A percentile compares a stretch with the other conserved stretches of the same genome.
Evolutionary conservation across 2,113 vertebrate genomes (phyloP).

Genomic region (Furnarius figulus): DNA sequence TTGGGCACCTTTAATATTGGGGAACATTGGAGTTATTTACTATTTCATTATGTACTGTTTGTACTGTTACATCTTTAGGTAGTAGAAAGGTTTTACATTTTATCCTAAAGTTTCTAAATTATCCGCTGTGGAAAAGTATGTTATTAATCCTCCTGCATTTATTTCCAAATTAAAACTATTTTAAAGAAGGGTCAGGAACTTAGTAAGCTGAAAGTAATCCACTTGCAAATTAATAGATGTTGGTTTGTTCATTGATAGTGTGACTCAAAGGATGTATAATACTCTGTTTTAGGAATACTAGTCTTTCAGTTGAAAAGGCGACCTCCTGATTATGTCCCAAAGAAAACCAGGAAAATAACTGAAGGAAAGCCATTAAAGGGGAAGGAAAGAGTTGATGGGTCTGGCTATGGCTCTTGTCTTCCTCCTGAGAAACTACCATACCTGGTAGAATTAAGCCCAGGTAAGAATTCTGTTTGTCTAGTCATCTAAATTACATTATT

Average conservation of each 20-base stretch:
- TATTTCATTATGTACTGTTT: neutral
- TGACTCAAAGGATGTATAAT: neutral
- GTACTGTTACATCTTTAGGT: neutral
- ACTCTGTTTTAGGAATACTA: constrained; percentile 78
- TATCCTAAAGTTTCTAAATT: neutral
- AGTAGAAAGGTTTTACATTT: neutral
- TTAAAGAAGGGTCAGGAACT: neutral
- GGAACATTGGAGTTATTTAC: neutral
- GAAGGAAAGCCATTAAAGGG: constrained; percentile 81
- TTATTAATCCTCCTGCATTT: neutral
- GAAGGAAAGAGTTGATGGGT: constrained; percentile 78
- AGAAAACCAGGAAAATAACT: constrained; percentile 81
- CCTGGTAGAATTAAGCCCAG: constrained; percentile 94
- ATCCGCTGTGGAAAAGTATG: neutral
- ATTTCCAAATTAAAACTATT: neutral
- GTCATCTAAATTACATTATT: neutral
- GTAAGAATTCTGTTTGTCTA: constrained; percentile 63
- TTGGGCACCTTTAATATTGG: neutral
- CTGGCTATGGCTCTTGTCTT: constrained; percentile 74
- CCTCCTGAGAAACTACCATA: constrained; percentile 95
- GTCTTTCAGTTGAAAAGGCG: constrained; percentile 96
- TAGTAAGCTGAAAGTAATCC: neutral
- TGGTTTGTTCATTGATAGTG: neutral
- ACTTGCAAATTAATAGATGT: neutral
- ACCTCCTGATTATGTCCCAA: constrained; percentile 85